A percentile compares a stretch with the other conserved stretches of the same genome.
These are phyloP conservation scores for Dendrolimus kikuchii DNA, from an alignment of 1,140 invertebrate genomes.

Conservation along the genomic window DNA sequence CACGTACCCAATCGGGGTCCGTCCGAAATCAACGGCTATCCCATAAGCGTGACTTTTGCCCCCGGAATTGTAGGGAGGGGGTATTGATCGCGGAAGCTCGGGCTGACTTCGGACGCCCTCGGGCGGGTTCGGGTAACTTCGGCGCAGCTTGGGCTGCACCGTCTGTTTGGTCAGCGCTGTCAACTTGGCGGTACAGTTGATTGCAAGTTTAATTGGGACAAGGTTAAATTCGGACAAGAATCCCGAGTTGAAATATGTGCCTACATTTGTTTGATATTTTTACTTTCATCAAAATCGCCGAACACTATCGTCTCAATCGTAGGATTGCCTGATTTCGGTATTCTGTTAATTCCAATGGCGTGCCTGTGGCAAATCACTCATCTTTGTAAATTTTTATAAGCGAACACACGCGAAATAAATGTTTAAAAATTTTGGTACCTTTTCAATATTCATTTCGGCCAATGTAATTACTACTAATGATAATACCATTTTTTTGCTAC, in stretches of 20 bases:
- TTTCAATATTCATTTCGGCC: no score
- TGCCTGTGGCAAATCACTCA: no score
- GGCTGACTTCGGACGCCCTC: constrained; percentile 25
- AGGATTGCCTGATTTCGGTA: no score
- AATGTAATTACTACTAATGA: no score
- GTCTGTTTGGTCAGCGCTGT: constrained; percentile 48
- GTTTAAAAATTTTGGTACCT: no score
- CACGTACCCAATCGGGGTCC: constrained; percentile 45
- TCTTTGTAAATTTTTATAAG: no score
- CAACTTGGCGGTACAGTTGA: constrained; percentile 45
- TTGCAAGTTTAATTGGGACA: constrained; percentile 60
- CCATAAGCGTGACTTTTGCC: constrained; percentile 63
- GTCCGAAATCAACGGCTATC: constrained; percentile 51
- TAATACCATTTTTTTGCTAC: no score
- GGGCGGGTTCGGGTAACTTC: constrained; percentile 33
- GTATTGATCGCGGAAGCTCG: constrained; percentile 55
- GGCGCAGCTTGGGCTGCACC: constrained; percentile 28
- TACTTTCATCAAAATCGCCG: no score
- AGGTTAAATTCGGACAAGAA: constrained; percentile 33
- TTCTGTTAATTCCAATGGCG: no score
- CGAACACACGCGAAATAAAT: no score
- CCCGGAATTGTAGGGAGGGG: constrained; percentile 54
- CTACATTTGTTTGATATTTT: constrained; percentile 4
- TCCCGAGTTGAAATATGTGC: constrained; percentile 10
- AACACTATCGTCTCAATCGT: no score